Evolutionary conservation across 2,113 vertebrate genomes (phyloP).

Genomic region (Limanda limanda): DNA sequence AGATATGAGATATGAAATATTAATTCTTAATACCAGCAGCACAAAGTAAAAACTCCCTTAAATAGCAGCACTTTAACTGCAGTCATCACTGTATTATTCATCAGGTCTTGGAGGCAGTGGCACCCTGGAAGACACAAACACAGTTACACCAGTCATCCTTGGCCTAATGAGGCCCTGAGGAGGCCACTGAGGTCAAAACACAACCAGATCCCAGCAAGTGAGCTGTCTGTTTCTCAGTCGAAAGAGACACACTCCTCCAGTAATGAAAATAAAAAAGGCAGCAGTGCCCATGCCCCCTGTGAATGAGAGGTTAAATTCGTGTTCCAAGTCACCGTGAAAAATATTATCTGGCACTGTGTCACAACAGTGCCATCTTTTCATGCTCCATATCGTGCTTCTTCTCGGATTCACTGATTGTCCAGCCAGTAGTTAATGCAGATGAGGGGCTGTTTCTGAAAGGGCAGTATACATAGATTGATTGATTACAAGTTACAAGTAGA

Average conservation of each 20-base stretch:
- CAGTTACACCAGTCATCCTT: constrained; percentile 33
- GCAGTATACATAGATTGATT: not conserved
- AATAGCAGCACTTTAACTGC: constrained; percentile 38
- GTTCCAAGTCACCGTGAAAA: not conserved
- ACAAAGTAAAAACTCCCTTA: not conserved
- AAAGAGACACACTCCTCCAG: constrained; percentile 9
- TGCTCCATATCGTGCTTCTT: not conserved
- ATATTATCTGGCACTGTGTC: constrained; percentile 3
- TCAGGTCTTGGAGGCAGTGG: constrained; percentile 27
- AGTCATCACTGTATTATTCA: constrained; percentile 60
- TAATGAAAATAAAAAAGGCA: constrained; percentile 16
- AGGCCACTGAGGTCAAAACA: constrained; percentile 46
- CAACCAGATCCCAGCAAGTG: constrained; percentile 14
- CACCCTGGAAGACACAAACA: constrained; percentile 33
- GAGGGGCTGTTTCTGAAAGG: not conserved
- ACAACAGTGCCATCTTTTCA: not conserved
- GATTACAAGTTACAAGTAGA: not conserved
- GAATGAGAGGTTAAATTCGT: constrained; percentile 28
- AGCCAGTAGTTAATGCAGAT: constrained; percentile 16
- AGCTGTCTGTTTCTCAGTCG: constrained; percentile 21
- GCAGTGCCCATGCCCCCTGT: not conserved
- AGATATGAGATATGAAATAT: constrained; percentile 22
- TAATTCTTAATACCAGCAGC: not conserved
- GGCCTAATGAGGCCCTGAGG: constrained; percentile 49
- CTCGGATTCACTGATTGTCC: not conserved